Evolutionary conservation across 1,140 invertebrate species (phyloP), one percentile per base, ranked within the genome.

Genomic region (Panagrolaimus sp.): DNA sequence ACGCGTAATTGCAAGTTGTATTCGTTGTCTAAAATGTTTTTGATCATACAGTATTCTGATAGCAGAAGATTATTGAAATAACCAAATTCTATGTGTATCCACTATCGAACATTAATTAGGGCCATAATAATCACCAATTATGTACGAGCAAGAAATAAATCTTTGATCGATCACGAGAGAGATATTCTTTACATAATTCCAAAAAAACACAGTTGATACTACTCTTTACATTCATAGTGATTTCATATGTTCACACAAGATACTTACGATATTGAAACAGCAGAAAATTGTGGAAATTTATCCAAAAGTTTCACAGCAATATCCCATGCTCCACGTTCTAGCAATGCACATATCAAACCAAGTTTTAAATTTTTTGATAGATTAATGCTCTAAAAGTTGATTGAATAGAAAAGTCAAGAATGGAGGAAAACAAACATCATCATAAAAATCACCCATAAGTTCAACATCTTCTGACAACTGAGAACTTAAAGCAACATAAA

Each of bases 301-400:
- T 64, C 63, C 16, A 65, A 13, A 20, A 57, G 20, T 14, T 68
- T 64, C 8, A 31, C 25, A 25, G 20, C 20, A 23, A 64, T 23
- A 20, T 69, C 64, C n/a, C 20, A 57, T 5, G 51, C 20, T 9
- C 51, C 51, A 13, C 51, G 51, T 74, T 88, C 87, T 5, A 96
- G 81, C 5, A 96, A 83, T 1, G 92, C 92, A 82, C 93, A 90
- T 82, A 90, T 91, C 5, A 98, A 85, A 46, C 91, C 90, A 76
- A 96, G 88, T 83, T 97, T 96, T 84, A 96, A 93, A 85, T 97
- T 96, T 75, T 83, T 57, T 67, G 78, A 74, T 69, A 83, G 86
- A 78, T 86, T 85, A 81, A 89, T 89, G 78, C 90, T 89, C 77
- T 65, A 61, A 65, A 82, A 72, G 1, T 23, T 20, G 16, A 9